These are phyloP conservation scores for Theodoxus fluviatilis DNA, from an alignment of 2,888 invertebrate species.

Conservation along the genomic window DNA sequence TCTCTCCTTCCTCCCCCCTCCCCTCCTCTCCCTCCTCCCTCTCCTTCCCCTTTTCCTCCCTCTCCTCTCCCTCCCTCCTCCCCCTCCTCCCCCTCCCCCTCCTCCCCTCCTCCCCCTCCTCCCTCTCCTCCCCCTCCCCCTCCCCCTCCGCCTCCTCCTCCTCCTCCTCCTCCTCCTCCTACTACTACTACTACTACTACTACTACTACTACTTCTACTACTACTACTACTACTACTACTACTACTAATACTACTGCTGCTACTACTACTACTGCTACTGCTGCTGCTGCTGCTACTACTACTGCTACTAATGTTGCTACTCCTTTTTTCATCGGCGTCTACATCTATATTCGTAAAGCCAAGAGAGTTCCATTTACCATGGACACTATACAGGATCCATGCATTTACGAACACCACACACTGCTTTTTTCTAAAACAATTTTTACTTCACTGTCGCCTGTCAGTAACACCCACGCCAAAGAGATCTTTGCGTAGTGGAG, in stretches of 20 bases:
- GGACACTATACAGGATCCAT: no score
- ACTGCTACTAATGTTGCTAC: constrained; percentile 17
- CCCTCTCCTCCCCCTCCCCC: constrained; percentile 10
- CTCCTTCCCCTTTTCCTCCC: neutral
- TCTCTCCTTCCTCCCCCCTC: constrained; percentile 18
- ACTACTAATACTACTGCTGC: constrained; percentile 18
- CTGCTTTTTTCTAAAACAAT: neutral
- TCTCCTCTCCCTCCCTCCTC: neutral
- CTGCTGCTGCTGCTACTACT: constrained; percentile 1
- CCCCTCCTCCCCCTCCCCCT: neutral
- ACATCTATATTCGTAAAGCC: no score
- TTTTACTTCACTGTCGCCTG: constrained; percentile 6
- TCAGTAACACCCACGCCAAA: constrained; percentile 10
- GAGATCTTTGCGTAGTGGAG: no score
- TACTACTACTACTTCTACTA: constrained; percentile 23
- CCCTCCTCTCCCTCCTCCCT: constrained; percentile 6
- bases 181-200: neutral
- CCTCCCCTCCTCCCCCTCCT: constrained; percentile 2
- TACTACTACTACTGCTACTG: constrained; percentile 18
- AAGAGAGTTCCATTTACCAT: no score
- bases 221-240: constrained; percentile 24
- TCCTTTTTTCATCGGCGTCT: no score
- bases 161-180: constrained; percentile 15
- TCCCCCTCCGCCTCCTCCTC: neutral
- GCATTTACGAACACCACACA: no score